Conservation (phyloP, 1,140 invertebrate genomes). For the Cotesia chilonis region DNA sequence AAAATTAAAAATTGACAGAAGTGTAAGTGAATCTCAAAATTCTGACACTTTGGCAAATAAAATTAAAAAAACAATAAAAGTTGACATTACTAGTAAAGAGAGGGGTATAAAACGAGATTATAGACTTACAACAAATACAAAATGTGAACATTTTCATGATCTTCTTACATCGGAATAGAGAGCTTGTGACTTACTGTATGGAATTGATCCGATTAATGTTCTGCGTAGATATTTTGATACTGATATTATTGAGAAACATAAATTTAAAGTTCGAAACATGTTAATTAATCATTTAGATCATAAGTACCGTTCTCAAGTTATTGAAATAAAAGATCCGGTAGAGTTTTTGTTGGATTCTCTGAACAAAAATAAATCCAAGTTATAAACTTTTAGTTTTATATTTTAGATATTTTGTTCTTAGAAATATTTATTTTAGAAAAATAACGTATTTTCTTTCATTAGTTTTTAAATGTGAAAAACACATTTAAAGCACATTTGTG, state of each 20-base stretch:
- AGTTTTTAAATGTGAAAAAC: too few relatives aligned
- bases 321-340: constrained; percentile 30
- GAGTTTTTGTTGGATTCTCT: neutral
- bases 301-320: constrained; percentile 33
- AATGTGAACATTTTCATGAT: constrained; percentile 41
- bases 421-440: neutral
- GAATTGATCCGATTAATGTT: constrained; percentile 12
- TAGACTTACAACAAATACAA: constrained; percentile 28
- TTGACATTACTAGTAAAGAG: constrained; percentile 33
- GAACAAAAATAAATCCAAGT: too few relatives aligned
- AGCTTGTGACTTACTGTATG: constrained; percentile 31
- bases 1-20: neutral
- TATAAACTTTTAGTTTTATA: too few relatives aligned
- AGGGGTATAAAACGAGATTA: constrained; percentile 31
- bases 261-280: constrained; percentile 38
- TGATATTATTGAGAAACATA: constrained; percentile 35
- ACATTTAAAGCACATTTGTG: too few relatives aligned
- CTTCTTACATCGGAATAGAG: constrained; percentile 34
- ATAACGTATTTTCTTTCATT: too few relatives aligned
- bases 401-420: too few relatives aligned
- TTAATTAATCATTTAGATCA: constrained; percentile 32
- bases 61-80: constrained; percentile 37
- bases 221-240: constrained; percentile 21
- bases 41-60: constrained; percentile 28
- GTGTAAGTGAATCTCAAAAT: neutral